These are phyloP conservation scores for Onychostoma macrolepis DNA, from an alignment of 2,113 vertebrate genomes.

Conservation along the genomic window DNA sequence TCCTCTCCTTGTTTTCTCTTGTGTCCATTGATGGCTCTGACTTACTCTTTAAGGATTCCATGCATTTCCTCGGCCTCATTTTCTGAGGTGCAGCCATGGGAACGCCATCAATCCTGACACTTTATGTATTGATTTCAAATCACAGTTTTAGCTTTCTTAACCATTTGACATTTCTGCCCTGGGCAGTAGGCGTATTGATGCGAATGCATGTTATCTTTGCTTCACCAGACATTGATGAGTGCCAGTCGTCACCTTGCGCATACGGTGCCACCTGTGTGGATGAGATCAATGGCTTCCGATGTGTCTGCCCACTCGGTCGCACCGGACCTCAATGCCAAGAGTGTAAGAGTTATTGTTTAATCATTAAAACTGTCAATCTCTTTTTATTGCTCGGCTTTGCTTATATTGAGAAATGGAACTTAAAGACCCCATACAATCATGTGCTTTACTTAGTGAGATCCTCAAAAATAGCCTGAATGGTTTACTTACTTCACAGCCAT, in stretches of 20 bases:
- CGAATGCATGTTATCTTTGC: neutral
- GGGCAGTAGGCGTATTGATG: neutral
- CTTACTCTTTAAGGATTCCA: slow-evolving; percentile 44
- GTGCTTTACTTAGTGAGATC: neutral
- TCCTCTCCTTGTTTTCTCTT: slow-evolving; percentile 65
- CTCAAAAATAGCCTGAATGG: neutral
- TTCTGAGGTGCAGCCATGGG: neutral
- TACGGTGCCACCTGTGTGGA: slow-evolving; percentile 95
- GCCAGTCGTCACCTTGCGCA: slow-evolving; percentile 93
- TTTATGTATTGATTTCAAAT: slow-evolving; percentile 6
- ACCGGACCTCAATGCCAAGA: slow-evolving; percentile 88
- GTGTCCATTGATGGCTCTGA: slow-evolving; percentile 47
- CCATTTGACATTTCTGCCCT: neutral
- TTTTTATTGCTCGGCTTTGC: neutral
- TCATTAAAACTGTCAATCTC: neutral
- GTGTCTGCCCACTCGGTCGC: slow-evolving; percentile 88
- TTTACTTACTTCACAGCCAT: neutral
- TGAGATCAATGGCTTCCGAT: slow-evolving; percentile 92
- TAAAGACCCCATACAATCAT: neutral
- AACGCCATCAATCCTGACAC: neutral
- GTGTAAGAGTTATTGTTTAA: slow-evolving; percentile 75
- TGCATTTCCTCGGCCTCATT: slow-evolving; percentile 40
- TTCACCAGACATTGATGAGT: slow-evolving; percentile 89
- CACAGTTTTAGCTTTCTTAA: neutral
- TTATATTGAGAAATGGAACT: neutral